A percentile compares a stretch with the other conserved stretches of the same genome.
phyloP scores from a whole-genome alignment of 2,888 invertebrate species.

The Piscicola geometra region DNA sequence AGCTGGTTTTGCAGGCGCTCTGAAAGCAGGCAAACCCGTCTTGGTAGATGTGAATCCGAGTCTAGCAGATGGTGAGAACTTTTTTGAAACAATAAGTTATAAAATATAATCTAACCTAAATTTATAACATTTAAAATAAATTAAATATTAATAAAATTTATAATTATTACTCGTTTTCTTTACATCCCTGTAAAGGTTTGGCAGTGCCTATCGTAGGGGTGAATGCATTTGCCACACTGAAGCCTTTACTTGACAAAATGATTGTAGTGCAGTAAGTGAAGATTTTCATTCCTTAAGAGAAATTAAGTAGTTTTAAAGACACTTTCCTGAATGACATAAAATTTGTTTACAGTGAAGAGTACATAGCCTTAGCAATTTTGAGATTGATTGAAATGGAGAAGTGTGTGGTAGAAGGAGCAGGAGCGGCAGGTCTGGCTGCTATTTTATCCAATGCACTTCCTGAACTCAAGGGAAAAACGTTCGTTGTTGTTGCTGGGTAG shows the following conservation, averaged over 20 bases:
- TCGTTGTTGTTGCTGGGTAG: no score
- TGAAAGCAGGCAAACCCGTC: slow-evolving; percentile 67
- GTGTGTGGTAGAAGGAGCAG: slow-evolving; percentile 85
- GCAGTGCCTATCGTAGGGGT: slow-evolving; percentile 82
- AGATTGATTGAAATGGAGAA: slow-evolving; percentile 76
- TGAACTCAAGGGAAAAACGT: slow-evolving; percentile 76
- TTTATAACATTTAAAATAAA: no score
- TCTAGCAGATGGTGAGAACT: slow-evolving; percentile 75
- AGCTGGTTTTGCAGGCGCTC: slow-evolving; percentile 74
- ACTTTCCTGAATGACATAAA: no score
- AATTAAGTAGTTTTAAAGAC: no score
- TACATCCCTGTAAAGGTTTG: slow-evolving; percentile 59
- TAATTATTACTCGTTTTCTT: no score
- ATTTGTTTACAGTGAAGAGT: slow-evolving; percentile 61
- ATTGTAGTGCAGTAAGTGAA: slow-evolving; percentile 66
- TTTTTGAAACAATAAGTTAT: no score
- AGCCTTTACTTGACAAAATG: slow-evolving; percentile 69
- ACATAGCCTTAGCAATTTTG: slow-evolving; percentile 75
- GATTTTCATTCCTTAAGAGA: neutral
- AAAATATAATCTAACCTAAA: no score
- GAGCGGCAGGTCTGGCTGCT: slow-evolving; percentile 78
- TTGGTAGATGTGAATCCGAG: slow-evolving; percentile 68
- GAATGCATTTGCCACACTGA: slow-evolving; percentile 74
- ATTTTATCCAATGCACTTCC: slow-evolving; percentile 74
- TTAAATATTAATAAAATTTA: no score